Evolutionary conservation across 2,888 invertebrate genomes (phyloP).

Genomic region (Microctonus brassicae): DNA sequence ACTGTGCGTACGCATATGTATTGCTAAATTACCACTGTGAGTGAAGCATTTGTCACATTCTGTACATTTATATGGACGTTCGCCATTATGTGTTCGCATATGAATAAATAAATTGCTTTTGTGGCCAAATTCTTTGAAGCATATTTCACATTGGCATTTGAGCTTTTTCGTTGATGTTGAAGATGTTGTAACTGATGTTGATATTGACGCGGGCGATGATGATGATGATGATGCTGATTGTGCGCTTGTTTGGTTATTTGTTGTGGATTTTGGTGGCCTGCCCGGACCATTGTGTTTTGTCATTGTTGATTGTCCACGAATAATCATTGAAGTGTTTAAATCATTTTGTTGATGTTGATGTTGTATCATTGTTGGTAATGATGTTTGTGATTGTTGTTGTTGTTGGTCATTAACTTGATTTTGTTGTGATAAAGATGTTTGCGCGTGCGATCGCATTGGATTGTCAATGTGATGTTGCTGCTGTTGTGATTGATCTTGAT

Average conservation of each 20-base stretch:
- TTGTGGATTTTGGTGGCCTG: constrained; percentile 58
- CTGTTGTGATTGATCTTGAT: constrained; percentile 41
- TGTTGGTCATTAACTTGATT: constrained; percentile 45
- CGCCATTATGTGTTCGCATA: constrained; percentile 68
- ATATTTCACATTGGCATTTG: constrained; percentile 67
- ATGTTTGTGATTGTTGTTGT: constrained; percentile 37
- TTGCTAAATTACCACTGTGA: constrained; percentile 66
- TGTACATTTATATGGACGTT: constrained; percentile 66
- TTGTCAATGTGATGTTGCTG: constrained; percentile 43
- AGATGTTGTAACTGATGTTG: neutral
- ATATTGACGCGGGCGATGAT: constrained; percentile 18
- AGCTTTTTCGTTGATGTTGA: constrained; percentile 55
- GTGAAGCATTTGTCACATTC: constrained; percentile 68
- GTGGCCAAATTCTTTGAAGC: constrained; percentile 67
- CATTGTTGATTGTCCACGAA: constrained; percentile 29
- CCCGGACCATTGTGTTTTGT: constrained; percentile 59
- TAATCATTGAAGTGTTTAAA: constrained; percentile 1
- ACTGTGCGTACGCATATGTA: constrained; percentile 67
- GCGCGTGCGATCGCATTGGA: neutral
- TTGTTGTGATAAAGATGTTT: constrained; percentile 21
- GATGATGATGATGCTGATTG: constrained; percentile 40
- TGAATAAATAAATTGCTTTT: constrained; percentile 68
- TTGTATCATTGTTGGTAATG: constrained; percentile 15
- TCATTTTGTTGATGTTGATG: constrained; percentile 37
- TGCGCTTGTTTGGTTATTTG: constrained; percentile 36